A percentile compares a stretch with the other conserved stretches of the same genome.
phyloP scores from a whole-genome alignment of 2,888 invertebrate species.

The Rosalia funebris region DNA sequence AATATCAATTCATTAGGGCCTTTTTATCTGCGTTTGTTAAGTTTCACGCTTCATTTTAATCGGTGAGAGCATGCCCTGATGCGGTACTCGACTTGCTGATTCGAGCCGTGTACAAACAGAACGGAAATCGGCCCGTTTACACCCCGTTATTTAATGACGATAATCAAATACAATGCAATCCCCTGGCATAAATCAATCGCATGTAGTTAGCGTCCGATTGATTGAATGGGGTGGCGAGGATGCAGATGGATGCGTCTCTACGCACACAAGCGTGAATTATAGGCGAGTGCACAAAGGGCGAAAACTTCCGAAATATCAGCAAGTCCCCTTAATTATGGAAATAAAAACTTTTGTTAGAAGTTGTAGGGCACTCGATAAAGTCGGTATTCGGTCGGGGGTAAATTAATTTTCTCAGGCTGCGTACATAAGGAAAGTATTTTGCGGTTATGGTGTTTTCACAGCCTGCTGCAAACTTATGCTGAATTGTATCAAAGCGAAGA shows the following conservation, averaged over 20 bases:
- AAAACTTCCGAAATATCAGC: conserved; percentile 15
- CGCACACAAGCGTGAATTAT: conserved; percentile 39
- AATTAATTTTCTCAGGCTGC: conserved; percentile 11
- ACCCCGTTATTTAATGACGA: conserved; percentile 54
- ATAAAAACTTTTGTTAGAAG: conserved; percentile 14
- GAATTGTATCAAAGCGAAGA: background rate
- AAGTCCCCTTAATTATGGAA: conserved; percentile 22
- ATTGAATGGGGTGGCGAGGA: conserved; percentile 44
- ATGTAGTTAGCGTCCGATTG: conserved; percentile 52
- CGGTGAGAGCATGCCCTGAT: background rate
- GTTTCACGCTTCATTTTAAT: conserved; percentile 3
- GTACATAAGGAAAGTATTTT: conserved; percentile 1
- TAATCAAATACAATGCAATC: conserved; percentile 55
- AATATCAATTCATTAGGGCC: background rate
- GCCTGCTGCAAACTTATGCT: background rate
- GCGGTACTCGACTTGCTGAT: conserved; percentile 16
- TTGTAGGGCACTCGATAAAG: conserved; percentile 3
- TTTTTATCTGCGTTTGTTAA: background rate
- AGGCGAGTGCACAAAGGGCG: conserved; percentile 20
- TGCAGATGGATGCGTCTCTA: conserved; percentile 30
- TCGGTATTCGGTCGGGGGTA: conserved; percentile 5
- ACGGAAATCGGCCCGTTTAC: conserved; percentile 40
- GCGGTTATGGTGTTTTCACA: background rate
- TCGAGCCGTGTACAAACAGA: conserved; percentile 19
- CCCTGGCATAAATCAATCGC: conserved; percentile 52